Evolutionary conservation across 2,113 vertebrate genomes (phyloP).

Genomic region (Tragelaphus buxtoni): DNA sequence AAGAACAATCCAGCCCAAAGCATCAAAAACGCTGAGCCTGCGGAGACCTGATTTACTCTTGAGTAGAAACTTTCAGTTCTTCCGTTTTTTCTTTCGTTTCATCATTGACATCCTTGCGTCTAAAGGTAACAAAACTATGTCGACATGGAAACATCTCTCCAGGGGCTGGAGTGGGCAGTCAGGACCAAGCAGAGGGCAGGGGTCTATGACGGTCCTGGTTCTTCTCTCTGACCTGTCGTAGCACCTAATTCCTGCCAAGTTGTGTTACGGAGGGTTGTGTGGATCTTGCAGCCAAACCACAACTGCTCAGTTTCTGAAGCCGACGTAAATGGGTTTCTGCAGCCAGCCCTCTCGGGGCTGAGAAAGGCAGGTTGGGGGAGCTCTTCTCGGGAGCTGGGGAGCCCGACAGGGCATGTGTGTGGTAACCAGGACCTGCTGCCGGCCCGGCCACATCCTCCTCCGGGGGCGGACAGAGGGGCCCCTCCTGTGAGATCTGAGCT

Average conservation of each 20-base stretch:
- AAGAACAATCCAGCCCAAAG: background rate
- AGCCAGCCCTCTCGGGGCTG: background rate
- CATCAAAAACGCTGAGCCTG: rapidly evolving
- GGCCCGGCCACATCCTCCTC: background rate
- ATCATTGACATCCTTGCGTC: rapidly evolving
- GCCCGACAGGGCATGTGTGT: rapidly evolving
- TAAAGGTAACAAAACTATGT: background rate
- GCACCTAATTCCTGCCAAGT: background rate
- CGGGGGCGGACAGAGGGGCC: rapidly evolving
- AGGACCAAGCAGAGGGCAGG: background rate
- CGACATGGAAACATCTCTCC: rapidly evolving
- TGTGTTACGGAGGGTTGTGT: rapidly evolving
- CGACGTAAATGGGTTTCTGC: rapidly evolving
- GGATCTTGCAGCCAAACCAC: background rate
- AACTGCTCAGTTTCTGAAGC: background rate
- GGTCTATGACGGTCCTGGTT: background rate
- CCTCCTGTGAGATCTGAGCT: background rate
- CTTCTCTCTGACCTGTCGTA: background rate
- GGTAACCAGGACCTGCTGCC: background rate
- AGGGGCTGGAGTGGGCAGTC: background rate
- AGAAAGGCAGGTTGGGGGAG: background rate
- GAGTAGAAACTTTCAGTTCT: background rate
- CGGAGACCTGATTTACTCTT: background rate
- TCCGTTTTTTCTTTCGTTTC: background rate
- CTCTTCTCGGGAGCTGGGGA: background rate